A percentile compares a stretch with the other conserved stretches of the same genome.
Evolutionary conservation across 2,113 vertebrate species (phyloP).

Genomic region (Meleagris gallopavo): DNA sequence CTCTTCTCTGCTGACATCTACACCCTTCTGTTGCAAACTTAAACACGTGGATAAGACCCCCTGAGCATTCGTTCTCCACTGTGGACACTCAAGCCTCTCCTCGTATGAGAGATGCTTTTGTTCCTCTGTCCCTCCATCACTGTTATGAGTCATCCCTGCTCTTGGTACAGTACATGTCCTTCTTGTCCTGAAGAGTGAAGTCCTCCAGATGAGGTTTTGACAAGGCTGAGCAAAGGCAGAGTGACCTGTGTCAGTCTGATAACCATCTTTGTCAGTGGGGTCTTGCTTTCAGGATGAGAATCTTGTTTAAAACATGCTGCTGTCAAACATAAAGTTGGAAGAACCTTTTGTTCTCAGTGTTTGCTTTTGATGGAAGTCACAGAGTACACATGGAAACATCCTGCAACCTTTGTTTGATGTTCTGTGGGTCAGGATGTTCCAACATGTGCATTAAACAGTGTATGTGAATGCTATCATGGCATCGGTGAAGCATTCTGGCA

Average conservation of each 20-base stretch:
- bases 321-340: background rate
- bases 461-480: background rate
- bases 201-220: background rate
- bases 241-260: no score
- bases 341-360: background rate
- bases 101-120: background rate
- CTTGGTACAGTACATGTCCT: background rate
- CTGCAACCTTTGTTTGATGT: background rate
- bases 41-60: background rate
- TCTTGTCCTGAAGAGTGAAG: background rate
- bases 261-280: no score
- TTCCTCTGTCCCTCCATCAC: background rate
- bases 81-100: background rate
- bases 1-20: background rate
- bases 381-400: background rate
- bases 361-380: background rate
- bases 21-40: background rate
- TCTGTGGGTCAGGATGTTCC: background rate
- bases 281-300: background rate
- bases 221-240: background rate
- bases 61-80: background rate
- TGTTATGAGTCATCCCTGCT: background rate
- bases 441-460: accelerated
- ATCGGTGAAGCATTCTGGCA: background rate
- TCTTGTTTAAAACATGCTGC: background rate